Evolutionary conservation across 2,797 vertebrate genomes (phyloP).

Genomic region (Sphaeramia orbicularis): DNA sequence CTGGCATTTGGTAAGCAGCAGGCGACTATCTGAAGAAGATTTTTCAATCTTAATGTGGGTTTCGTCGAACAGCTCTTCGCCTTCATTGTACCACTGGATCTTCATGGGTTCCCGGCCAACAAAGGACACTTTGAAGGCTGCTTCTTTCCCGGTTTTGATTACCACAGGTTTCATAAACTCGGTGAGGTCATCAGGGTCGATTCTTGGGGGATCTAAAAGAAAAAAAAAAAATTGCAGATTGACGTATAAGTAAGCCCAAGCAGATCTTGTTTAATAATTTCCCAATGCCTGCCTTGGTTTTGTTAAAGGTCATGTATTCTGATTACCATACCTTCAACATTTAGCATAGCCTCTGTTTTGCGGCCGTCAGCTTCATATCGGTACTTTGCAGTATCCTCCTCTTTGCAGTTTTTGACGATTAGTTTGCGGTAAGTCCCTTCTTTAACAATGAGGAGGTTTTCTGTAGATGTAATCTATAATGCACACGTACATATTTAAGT

Average conservation of each 20-base stretch:
- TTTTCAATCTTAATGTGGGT: slow-evolving; percentile 82
- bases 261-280: background rate
- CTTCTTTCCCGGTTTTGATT: slow-evolving; percentile 87
- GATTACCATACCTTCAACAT: slow-evolving; percentile 84
- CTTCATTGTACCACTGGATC: slow-evolving; percentile 89
- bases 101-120: slow-evolving; percentile 87
- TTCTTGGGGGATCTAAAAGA: slow-evolving; percentile 87
- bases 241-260: background rate
- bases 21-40: slow-evolving; percentile 76
- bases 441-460: slow-evolving; percentile 83
- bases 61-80: slow-evolving; percentile 82
- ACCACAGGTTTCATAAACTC: slow-evolving; percentile 84
- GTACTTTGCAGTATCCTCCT: slow-evolving; percentile 88
- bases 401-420: slow-evolving; percentile 82
- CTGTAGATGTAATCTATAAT: slow-evolving; percentile 83
- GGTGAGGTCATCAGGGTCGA: slow-evolving; percentile 82
- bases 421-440: slow-evolving; percentile 85
- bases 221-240: slow-evolving; percentile 9
- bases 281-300: background rate
- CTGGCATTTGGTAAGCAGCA: slow-evolving; percentile 84
- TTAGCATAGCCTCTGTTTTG: slow-evolving; percentile 88
- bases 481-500: slow-evolving; percentile 11
- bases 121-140: slow-evolving; percentile 86
- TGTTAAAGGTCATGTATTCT: background rate
- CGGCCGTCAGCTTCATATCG: slow-evolving; percentile 88